Percentiles rank a stretch among this genome's conserved stretches.
Conservation (phyloP, 35 echinoderm and acorn worm genomes). For the Ophioderma brevispina region DNA sequence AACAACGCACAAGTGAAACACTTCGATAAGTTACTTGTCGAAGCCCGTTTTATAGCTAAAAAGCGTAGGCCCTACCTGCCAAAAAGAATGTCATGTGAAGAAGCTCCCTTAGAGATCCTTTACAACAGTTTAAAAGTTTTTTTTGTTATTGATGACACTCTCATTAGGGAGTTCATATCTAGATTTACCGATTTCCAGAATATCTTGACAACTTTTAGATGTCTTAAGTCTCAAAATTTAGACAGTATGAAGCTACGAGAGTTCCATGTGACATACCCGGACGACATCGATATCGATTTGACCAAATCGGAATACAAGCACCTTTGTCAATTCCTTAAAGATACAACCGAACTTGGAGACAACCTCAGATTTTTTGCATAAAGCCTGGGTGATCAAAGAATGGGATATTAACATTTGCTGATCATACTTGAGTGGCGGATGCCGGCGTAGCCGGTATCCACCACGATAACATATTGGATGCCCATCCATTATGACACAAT, state of each 20-base stretch:
- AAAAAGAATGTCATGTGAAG: neutral
- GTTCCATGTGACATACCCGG: neutral
- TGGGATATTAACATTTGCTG: slow-evolving; percentile 21
- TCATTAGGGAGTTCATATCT: neutral
- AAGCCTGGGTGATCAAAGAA: slow-evolving; percentile 27
- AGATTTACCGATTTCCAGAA: neutral
- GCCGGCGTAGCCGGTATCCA: no score
- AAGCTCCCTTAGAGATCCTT: neutral
- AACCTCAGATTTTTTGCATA: neutral
- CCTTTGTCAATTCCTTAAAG: slow-evolving; percentile 12
- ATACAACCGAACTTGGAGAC: neutral
- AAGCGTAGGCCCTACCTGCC: neutral
- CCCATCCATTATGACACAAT: no score
- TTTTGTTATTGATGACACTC: slow-evolving; percentile 9
- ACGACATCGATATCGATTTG: slow-evolving; percentile 28
- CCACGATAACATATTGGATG: no score
- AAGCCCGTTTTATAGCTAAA: neutral
- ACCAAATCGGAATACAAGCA: slow-evolving; percentile 22
- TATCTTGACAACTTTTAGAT: neutral
- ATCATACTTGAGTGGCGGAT: no score
- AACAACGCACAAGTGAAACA: neutral
- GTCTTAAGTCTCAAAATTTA: slow-evolving; percentile 15
- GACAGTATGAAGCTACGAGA: neutral
- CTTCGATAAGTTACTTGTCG: neutral
- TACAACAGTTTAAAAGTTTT: neutral